These are phyloP conservation scores for Nyctalus aviator DNA, from an alignment of 2,797 vertebrate genomes.

Conservation along the genomic window DNA sequence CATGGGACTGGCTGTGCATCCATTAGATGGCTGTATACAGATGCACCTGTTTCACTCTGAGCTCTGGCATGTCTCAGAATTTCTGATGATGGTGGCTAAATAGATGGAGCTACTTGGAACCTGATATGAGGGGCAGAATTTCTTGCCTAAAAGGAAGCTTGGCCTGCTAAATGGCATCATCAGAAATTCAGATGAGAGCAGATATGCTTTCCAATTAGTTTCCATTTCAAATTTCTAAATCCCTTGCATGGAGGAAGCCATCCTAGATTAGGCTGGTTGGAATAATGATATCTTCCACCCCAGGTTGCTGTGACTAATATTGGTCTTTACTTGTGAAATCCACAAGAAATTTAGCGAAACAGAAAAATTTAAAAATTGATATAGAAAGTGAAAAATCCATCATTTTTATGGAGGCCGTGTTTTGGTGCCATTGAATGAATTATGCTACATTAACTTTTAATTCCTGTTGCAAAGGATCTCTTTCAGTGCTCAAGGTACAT, in stretches of 20 bases:
- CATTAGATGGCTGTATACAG: slow-evolving; percentile 41
- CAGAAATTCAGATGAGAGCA: slow-evolving; percentile 74
- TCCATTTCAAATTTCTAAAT: slow-evolving; percentile 71
- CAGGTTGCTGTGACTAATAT: slow-evolving; percentile 71
- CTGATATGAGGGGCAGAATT: slow-evolving; percentile 57
- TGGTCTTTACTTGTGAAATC: slow-evolving; percentile 59
- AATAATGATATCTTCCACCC: slow-evolving; percentile 64
- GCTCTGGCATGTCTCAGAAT: slow-evolving; percentile 68
- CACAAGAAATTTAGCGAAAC: slow-evolving; percentile 59
- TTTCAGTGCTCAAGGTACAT: background rate
- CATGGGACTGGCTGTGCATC: slow-evolving; percentile 44
- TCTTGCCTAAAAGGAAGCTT: slow-evolving; percentile 57
- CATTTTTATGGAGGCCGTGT: slow-evolving; percentile 68
- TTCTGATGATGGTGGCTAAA: slow-evolving; percentile 67
- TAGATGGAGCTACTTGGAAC: slow-evolving; percentile 57
- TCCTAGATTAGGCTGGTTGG: slow-evolving; percentile 49
- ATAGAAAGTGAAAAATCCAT: slow-evolving; percentile 55
- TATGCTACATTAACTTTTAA: slow-evolving; percentile 71
- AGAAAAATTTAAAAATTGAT: slow-evolving; percentile 69
- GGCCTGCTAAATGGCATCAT: slow-evolving; percentile 65
- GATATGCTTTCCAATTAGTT: slow-evolving; percentile 74
- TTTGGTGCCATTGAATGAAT: slow-evolving; percentile 57
- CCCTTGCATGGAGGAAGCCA: slow-evolving; percentile 51
- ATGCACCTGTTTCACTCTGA: slow-evolving; percentile 71
- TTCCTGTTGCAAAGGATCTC: background rate